These are phyloP conservation scores for Mastacembelus armatus DNA, from an alignment of 2,797 vertebrate genomes.

Conservation along the genomic window DNA sequence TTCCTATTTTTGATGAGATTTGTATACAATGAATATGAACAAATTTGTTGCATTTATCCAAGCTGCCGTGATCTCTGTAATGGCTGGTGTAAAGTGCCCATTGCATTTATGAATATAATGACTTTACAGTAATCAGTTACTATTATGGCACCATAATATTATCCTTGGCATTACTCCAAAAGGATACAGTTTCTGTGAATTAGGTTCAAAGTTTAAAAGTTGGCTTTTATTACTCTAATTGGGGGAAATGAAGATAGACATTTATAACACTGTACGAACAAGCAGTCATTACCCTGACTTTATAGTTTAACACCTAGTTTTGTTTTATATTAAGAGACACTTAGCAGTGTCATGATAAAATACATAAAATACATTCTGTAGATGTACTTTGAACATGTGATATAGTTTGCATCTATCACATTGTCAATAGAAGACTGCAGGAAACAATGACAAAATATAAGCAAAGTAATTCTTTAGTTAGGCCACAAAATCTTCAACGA, in stretches of 20 bases:
- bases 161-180: conserved; percentile 54
- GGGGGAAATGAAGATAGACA: conserved; percentile 64
- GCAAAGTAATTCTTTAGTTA: too few relatives aligned
- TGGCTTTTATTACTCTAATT: conserved; percentile 78
- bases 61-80: conserved; percentile 5
- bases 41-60: neutral
- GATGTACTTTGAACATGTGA: conserved; percentile 58
- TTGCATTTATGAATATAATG: conserved; percentile 40
- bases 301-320: conserved; percentile 74
- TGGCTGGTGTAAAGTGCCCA: neutral
- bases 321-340: conserved; percentile 64
- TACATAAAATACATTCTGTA: conserved; percentile 32
- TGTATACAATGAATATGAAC: neutral
- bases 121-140: conserved; percentile 46
- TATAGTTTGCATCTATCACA: neutral
- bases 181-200: conserved; percentile 61
- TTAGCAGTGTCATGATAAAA: conserved; percentile 63
- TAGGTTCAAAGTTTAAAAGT: conserved; percentile 82
- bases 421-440: neutral
- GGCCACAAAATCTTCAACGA: too few relatives aligned
- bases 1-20: neutral
- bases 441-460: neutral
- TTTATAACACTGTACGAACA: conserved; percentile 51
- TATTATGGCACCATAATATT: conserved; percentile 48
- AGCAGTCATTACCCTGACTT: conserved; percentile 48